Conservation (phyloP, 2,797 vertebrate species). For the Anolis apletophallus region DNA sequence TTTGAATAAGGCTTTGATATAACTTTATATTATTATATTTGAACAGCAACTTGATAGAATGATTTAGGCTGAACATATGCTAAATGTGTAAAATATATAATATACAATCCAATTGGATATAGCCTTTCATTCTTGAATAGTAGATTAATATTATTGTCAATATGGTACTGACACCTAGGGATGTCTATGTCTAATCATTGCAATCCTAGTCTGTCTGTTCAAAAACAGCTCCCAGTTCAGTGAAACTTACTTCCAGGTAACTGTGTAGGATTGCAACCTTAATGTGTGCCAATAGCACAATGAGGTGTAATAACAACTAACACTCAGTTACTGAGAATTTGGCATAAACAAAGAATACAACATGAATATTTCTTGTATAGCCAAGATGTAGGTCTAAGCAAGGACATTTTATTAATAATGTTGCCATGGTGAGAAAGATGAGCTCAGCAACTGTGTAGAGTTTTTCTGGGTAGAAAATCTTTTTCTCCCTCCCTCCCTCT, state of each 20-base stretch:
- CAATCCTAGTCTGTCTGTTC: not conserved
- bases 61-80: not conserved
- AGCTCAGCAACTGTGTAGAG: constrained; percentile 66
- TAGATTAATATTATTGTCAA: not conserved
- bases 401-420: constrained; percentile 67
- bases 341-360: constrained; percentile 55
- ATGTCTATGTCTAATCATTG: not conserved
- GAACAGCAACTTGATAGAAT: not conserved
- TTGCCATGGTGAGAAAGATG: constrained; percentile 77
- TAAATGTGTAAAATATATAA: not conserved
- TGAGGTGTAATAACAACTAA: not conserved
- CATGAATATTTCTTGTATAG: constrained; percentile 67
- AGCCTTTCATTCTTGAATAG: not conserved
- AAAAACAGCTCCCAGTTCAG: not conserved
- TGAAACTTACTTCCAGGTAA: not conserved
- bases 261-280: not conserved
- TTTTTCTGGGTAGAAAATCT: constrained; percentile 69
- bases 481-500: constrained; percentile 69
- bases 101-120: not conserved
- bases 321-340: constrained; percentile 1
- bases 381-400: constrained; percentile 65
- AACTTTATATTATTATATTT: not conserved
- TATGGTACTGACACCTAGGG: not conserved
- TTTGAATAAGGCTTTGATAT: not conserved
- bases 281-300: not conserved